Conservation (phyloP, 2,797 vertebrate species). For the Nannoperca obscura region DNA sequence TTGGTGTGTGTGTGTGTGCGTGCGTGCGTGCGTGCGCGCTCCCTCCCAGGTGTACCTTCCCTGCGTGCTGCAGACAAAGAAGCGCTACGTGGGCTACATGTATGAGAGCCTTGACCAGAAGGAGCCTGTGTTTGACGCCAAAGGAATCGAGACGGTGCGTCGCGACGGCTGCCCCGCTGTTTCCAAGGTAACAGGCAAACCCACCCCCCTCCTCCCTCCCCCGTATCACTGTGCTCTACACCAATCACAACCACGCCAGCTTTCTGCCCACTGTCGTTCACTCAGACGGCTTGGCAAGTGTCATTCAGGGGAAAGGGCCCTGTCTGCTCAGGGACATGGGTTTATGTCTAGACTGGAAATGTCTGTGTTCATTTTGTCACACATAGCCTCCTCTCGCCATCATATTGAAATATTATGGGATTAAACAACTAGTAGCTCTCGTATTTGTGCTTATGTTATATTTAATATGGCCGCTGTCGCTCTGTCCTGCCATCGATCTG, state of each 20-base stretch:
- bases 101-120: conserved; percentile 97
- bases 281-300: conserved; percentile 5
- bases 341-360: conserved; percentile 3
- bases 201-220: not conserved
- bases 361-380: not conserved
- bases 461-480: not conserved
- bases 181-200: conserved; percentile 91
- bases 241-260: conserved; percentile 41
- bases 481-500: not conserved
- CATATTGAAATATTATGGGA: not conserved
- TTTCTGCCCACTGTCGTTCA: conserved; percentile 8
- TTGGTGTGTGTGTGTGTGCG: conserved; percentile 14
- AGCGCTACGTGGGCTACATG: conserved; percentile 98
- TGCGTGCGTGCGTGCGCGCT: not conserved
- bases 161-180: conserved; percentile 97
- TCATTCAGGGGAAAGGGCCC: conserved; percentile 18
- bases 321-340: not conserved
- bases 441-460: not conserved
- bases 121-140: conserved; percentile 95
- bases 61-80: conserved; percentile 97
- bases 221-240: not conserved
- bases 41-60: conserved; percentile 90
- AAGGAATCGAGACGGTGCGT: conserved; percentile 98
- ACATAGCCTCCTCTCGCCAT: not conserved
- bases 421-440: not conserved